Evolutionary conservation across 2,888 invertebrate genomes (phyloP), one percentile per base, ranked within the genome.

Genomic region (Drosophila antonietae): DNA sequence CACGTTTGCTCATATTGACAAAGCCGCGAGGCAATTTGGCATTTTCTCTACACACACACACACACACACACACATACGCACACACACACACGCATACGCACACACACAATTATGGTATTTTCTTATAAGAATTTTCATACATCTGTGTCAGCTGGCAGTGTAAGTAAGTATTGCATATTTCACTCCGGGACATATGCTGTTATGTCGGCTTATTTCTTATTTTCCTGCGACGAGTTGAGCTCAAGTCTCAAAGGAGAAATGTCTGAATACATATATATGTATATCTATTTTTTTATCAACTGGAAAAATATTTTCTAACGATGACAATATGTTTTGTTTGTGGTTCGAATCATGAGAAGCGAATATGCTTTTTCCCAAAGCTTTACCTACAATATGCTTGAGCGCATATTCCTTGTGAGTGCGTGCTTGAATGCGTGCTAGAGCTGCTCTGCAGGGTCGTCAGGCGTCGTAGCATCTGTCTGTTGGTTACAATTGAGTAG

Each of bases 231-330:
- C 6, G 12, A 12, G 49, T 7, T 51, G 49, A 18, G 33, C 18
- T 7, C 31, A 2, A 51, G 7, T 51, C 12, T 33, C 31, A 15
- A 10, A 12, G 49, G 49, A 51, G 12, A 51, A n/a, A 49, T 28
- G 28, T 6, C 28, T 28, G 28, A 28, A 6, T 28, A 28, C 6
- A 23, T 23, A 23, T 23, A 23, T 23, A 23, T 20, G 2, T 28
- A 4, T 28, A 6, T 28, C 3, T n/a, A 4, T 49, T 49, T 49
- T 9, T n/a, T 10, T 49, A 31, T 49, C n/a, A 31, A 33, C 31
- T 51, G 31, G 33, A n/a, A 33, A 51, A 49, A 49, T 47, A n/a
- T 47, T 28, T 47, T 47, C 15, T 15, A 47, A 47, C 28, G n/a
- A 49, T 33, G 49, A 51, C 49, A 51, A 33, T 51, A 18, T 33